Conservation (phyloP, 2,113 vertebrate genomes). For the Triplophysa rosa region DNA sequence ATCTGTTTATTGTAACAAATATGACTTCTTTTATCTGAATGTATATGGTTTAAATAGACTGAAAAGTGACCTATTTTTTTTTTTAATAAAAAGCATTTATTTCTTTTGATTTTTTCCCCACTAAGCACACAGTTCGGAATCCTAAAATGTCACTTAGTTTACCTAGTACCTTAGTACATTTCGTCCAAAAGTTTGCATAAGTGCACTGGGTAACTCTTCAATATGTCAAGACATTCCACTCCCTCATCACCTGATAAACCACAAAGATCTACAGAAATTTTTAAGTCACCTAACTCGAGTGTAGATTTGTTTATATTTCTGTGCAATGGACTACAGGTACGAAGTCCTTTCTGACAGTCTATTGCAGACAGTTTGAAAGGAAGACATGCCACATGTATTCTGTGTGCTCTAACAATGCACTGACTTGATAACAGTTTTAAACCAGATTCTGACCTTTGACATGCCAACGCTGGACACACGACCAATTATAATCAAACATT, state of each 20-base stretch:
- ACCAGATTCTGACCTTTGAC: not conserved
- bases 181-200: too few relatives aligned
- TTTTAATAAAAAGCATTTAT: slow-evolving; percentile 76
- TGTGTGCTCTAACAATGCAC: not conserved
- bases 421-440: not conserved
- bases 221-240: too few relatives aligned
- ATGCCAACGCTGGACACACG: not conserved
- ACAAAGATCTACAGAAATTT: too few relatives aligned
- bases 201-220: too few relatives aligned
- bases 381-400: not conserved
- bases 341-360: too few relatives aligned
- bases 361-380: not conserved
- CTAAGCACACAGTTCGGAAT: not conserved
- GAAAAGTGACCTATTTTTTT: slow-evolving; percentile 85
- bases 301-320: too few relatives aligned
- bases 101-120: slow-evolving; percentile 66
- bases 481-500: slow-evolving; percentile 6
- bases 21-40: slow-evolving; percentile 79
- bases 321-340: too few relatives aligned
- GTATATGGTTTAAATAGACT: slow-evolving; percentile 80
- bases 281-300: too few relatives aligned
- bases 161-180: too few relatives aligned
- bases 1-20: slow-evolving; percentile 82
- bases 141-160: too few relatives aligned
- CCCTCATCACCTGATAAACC: too few relatives aligned